phyloP scores from a whole-genome alignment of 37 sponge, comb jelly and placozoan genomes.

The Spongilla lacustris region DNA sequence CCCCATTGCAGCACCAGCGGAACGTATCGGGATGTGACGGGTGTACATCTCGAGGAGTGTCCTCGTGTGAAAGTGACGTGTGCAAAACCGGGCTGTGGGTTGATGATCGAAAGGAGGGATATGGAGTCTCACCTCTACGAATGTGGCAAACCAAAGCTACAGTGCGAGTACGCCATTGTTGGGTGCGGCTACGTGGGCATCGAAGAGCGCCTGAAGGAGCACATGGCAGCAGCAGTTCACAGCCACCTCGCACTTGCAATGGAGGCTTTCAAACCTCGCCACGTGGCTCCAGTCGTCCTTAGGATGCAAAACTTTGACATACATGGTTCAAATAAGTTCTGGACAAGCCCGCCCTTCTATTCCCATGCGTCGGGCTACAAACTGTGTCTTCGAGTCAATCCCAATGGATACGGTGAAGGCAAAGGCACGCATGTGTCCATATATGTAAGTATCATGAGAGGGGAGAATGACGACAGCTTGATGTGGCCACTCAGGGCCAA shows the following conservation, averaged over 20 bases:
- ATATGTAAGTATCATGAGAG: not conserved
- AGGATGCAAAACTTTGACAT: not conserved
- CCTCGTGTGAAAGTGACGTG: not conserved
- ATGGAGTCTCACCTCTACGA: not conserved
- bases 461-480: slow-evolving; percentile 7
- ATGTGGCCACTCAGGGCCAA: slow-evolving; percentile 18
- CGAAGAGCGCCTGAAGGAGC: not conserved
- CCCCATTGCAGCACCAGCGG: not conserved
- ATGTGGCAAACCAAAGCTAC: not conserved
- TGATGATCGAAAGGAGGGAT: not conserved
- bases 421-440: slow-evolving; percentile 13
- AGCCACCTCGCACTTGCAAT: not conserved
- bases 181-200: not conserved
- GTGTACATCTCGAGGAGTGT: not conserved
- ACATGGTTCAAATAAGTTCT: not conserved
- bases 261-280: not conserved
- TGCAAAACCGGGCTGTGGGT: not conserved
- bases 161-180: not conserved
- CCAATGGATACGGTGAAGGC: slow-evolving; percentile 21
- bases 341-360: slow-evolving; percentile 6
- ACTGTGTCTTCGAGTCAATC: not conserved
- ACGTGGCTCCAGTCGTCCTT: not conserved
- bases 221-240: not conserved
- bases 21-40: not conserved
- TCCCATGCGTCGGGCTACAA: slow-evolving; percentile 1